Evolutionary conservation across 2,113 vertebrate genomes (phyloP), one percentile per base, ranked within the genome.

Genomic region (Dinomys branickii): DNA sequence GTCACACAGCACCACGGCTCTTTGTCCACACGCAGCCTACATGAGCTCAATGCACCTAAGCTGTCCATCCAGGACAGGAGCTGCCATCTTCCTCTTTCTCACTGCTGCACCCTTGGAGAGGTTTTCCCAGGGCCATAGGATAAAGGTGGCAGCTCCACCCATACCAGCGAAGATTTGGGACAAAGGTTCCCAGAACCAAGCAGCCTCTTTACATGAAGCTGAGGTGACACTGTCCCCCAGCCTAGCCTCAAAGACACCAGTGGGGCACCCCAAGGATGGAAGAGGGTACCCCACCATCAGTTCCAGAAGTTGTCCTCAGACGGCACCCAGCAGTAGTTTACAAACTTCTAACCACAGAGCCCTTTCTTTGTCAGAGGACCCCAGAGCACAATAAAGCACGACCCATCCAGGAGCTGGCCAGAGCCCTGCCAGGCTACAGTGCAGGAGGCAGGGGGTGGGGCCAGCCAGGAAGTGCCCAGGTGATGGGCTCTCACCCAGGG

Each of bases 331-430:
- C 24, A 50, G 7, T 20, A 11, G 47, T 7, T 44, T 10, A 50
- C 56, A 26, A n/a, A 54, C n/a, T 24, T 10, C 58, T 8, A 30
- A 44, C 67, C 75, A 38, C 24, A 11, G 50, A 77, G 41, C 30
- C 58, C 75, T 63, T 35, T 65, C 61, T 69, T 8, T 38, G 30
- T 63, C 52, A 71, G 6, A n/a, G 4, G 41, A 54, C 10, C 26
- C 52, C 4, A 10, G 26, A 7, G 0, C 5, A 30, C 8, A 50
- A 3, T 2, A 56, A 35, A 24, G 44, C 47, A 8, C 0, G 13
- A 35, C 8, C n/a, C 1, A 1, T 14, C 44, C 41, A 7, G 24
- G 54, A 38, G 14, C 61, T 59, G 33, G 28, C 22, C 10, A 41
- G 19, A n/a, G 33, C 16, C 81, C 28, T 26, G 17, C 3, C 28